Percentiles rank a stretch among this genome's conserved stretches.
Evolutionary conservation across 2,888 invertebrate genomes (phyloP).

Genomic region (Drosophila infuscata): DNA sequence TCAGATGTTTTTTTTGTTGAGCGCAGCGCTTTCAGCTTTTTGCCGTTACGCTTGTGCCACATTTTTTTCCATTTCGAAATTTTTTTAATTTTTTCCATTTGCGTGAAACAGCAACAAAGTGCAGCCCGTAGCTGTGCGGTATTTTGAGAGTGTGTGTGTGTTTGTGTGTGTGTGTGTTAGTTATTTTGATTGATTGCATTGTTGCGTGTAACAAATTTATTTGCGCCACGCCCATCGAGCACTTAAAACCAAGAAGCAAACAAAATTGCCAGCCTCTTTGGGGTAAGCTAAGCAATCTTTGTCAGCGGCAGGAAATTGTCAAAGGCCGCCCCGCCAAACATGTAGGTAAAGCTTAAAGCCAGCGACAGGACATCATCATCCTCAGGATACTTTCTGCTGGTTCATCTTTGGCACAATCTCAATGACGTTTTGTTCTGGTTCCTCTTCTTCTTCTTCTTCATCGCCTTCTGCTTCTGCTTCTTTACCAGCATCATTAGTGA

Average conservation of each 20-base stretch:
- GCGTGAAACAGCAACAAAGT: conserved; percentile 58
- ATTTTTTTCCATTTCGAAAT: conserved; percentile 3
- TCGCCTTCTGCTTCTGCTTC: neutral
- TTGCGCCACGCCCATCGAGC: conserved; percentile 54
- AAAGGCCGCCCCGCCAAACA: conserved; percentile 40
- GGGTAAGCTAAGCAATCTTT: conserved; percentile 48
- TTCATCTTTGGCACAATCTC: conserved; percentile 49
- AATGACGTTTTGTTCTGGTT: conserved; percentile 46
- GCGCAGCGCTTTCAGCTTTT: conserved; percentile 57
- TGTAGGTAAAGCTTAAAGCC: conserved; percentile 52
- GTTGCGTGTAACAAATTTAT: conserved; percentile 77
- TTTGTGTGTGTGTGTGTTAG: conserved; percentile 44
- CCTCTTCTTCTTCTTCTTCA: conserved; percentile 4
- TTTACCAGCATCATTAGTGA: conserved; percentile 66
- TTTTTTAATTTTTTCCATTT: conserved; percentile 5
- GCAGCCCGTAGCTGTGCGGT: conserved; percentile 42
- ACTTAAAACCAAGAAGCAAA: conserved; percentile 46
- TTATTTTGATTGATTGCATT: conserved; percentile 77
- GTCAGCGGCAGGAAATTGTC: conserved; percentile 59
- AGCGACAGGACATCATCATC: conserved; percentile 11
- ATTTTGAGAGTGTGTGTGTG: conserved; percentile 39
- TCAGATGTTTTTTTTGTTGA: conserved; percentile 69
- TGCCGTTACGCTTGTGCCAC: conserved; percentile 32
- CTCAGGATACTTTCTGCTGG: conserved; percentile 8
- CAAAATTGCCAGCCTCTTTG: conserved; percentile 19